These are phyloP conservation scores for Xiphydria camelus DNA, from an alignment of 2,888 invertebrate species.

Conservation along the genomic window DNA sequence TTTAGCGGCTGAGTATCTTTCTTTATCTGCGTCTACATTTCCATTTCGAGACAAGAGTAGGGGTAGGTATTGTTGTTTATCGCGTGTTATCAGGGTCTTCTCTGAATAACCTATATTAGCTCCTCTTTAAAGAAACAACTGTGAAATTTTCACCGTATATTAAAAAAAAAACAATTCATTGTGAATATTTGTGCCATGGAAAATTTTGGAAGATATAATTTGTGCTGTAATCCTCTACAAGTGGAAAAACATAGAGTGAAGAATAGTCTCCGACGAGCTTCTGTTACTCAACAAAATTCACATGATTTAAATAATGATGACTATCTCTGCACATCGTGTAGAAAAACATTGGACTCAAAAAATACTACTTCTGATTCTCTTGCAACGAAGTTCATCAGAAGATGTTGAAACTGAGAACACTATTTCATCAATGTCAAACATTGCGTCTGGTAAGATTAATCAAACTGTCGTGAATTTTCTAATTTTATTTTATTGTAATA, in stretches of 20 bases:
- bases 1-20: too few species aligned
- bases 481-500: too few species aligned
- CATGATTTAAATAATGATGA: conserved; percentile 3
- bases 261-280: conserved; percentile 6
- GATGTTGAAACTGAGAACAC: not conserved
- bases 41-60: too few species aligned
- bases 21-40: too few species aligned
- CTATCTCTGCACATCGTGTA: conserved; percentile 7
- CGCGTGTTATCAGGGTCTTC: not conserved
- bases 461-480: too few species aligned
- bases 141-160: too few species aligned
- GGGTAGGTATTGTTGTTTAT: too few species aligned
- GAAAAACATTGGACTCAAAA: conserved; percentile 2
- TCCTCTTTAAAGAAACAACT: too few species aligned
- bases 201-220: conserved; percentile 5
- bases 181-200: conserved; percentile 4
- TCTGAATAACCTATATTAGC: conserved; percentile 5
- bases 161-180: too few species aligned
- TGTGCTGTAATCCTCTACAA: conserved; percentile 7
- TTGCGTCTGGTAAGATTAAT: conserved; percentile 7
- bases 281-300: conserved; percentile 6
- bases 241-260: conserved; percentile 4
- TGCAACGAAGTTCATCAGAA: conserved; percentile 5
- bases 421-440: too few species aligned
- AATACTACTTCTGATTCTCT: conserved; percentile 3